These are phyloP conservation scores for Eulemur albifrons DNA, from an alignment of 2,797 vertebrate species.

Conservation along the genomic window DNA sequence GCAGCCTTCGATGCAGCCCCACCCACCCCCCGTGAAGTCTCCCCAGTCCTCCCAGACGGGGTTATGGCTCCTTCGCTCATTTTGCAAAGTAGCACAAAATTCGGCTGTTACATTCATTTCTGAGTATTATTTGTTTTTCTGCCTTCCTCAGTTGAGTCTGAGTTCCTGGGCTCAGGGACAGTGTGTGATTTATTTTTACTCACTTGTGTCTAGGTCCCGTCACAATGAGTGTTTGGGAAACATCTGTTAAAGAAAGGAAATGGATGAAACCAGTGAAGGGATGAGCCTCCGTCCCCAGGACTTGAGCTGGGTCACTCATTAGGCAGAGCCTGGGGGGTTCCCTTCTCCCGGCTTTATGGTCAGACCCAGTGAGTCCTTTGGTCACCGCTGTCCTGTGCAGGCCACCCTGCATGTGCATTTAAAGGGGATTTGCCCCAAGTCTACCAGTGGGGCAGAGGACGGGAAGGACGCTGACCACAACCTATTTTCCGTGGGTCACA, in stretches of 20 bases:
- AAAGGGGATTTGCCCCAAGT: no score
- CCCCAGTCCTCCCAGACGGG: no score
- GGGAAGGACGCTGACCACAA: accelerated
- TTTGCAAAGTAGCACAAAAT: background rate
- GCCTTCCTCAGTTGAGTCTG: no score
- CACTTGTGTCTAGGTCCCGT: no score
- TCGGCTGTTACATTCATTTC: background rate
- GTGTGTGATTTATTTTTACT: background rate
- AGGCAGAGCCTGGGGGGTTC: background rate
- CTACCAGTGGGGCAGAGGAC: background rate
- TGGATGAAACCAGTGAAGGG: no score
- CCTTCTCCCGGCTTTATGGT: background rate
- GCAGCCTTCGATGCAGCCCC: background rate
- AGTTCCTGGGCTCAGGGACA: background rate
- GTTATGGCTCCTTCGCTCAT: no score
- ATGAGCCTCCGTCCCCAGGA: no score
- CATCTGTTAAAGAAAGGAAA: background rate
- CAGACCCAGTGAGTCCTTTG: accelerated
- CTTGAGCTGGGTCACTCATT: background rate
- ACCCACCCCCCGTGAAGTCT: background rate
- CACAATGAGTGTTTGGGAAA: background rate
- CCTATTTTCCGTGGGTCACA: background rate
- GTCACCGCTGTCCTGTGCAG: no score
- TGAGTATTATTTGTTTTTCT: background rate
- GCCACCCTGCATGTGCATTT: no score